Conservation (phyloP, 2,888 invertebrate species). For the Harpalus rufipes region DNA sequence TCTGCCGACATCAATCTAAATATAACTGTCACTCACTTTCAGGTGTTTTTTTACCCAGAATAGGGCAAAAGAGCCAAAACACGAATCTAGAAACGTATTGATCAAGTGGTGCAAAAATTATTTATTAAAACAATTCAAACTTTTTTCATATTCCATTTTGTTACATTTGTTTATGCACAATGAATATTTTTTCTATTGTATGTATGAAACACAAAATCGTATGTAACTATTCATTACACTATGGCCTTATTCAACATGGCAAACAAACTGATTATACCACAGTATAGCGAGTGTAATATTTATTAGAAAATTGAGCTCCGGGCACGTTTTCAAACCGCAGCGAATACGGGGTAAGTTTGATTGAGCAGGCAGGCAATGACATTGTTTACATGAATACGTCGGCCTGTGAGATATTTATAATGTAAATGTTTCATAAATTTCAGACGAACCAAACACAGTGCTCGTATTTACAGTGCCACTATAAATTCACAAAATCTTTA, state of each 20-base stretch:
- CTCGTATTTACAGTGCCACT: constrained; percentile 44
- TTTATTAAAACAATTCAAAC: too few species aligned
- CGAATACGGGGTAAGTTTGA: constrained; percentile 15
- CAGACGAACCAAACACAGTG: constrained; percentile 41
- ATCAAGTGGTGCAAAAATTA: too few species aligned
- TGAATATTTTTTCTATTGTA: not conserved
- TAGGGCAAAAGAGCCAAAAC: too few species aligned
- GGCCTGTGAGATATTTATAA: constrained; percentile 44
- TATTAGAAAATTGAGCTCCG: constrained; percentile 8
- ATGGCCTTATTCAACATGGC: not conserved
- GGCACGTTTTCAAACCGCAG: constrained; percentile 16
- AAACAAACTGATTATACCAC: constrained; percentile 24
- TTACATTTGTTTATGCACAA: not conserved
- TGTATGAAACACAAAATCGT: not conserved
- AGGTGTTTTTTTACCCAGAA: too few species aligned
- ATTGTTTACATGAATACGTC: constrained; percentile 45
- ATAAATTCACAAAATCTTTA: too few species aligned
- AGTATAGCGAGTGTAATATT: constrained; percentile 25
- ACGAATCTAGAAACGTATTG: too few species aligned
- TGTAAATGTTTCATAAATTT: constrained; percentile 52
- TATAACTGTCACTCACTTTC: too few species aligned
- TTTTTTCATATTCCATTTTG: not conserved
- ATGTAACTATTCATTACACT: not conserved
- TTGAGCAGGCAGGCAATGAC: constrained; percentile 39
- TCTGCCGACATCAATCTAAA: too few species aligned